Base-by-base conservation (phyloP, 2,888 invertebrate species). In the Mactromeris polynyma region DNA sequence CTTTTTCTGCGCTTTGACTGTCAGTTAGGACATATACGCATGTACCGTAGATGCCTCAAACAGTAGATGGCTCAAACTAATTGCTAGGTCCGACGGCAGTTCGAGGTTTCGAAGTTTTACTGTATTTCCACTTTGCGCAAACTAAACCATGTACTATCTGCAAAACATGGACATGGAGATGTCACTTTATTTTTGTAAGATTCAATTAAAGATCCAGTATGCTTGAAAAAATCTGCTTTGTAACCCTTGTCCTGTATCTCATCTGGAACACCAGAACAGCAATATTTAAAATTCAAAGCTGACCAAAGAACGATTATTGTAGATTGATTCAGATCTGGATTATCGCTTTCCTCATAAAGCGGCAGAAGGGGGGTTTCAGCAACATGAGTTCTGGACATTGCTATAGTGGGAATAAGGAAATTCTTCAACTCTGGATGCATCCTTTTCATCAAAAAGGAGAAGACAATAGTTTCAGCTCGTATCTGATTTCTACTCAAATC, bases 201-300 rank as follows among this genome's bases (percentile, higher is more conserved):
- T 42, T 80, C 46, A 26, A 80, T 6, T 46, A 46, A 7, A 17
- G 79, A 26, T 31, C 46, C 79, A 9, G 40, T 21, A 38, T 38
- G 36, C 46, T 80, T 80, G 31, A 80, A 80, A 31, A 80, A 42
- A 46, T 80, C 79, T 26, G 79, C 79, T 46, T 42, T 80, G n/a
- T 46, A 46, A 7, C 7, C 46, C n/a, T 31, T n/a, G 7, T 42
- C 46, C 11, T 21, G n/a, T 14, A 80, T 80, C 26, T 80, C 79
- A 1, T 80, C 46, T n/a, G 79, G 40, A 42, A 80, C 46, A 2
- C 79, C 79, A 31, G 79, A 80, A 46, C 79, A 80, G 79, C 36
- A 80, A 31, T 46, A 80, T 80, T 80, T 80, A 46, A 26, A 80
- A 31, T 80, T 80, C 79, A 80, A 80, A 11, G 46, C 42, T 80